Evolutionary conservation across 2,797 vertebrate genomes (phyloP).

Genomic region (Cirrhinus molitorella): DNA sequence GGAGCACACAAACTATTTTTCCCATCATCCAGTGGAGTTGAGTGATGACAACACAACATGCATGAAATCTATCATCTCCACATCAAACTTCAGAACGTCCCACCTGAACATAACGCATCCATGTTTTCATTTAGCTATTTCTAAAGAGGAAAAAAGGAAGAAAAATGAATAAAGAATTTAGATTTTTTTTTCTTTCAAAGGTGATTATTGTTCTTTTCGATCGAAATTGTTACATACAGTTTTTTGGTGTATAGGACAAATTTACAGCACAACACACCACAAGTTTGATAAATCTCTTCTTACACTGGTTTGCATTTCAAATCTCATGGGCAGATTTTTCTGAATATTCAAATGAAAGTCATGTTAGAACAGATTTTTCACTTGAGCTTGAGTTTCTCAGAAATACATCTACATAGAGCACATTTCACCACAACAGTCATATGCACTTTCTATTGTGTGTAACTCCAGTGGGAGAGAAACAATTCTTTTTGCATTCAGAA

Average conservation of each 20-base stretch:
- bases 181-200: slow-evolving; percentile 52
- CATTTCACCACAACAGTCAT: not conserved
- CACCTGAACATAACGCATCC: slow-evolving; percentile 73
- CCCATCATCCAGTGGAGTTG: slow-evolving; percentile 48
- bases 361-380: not conserved
- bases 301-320: slow-evolving; percentile 19
- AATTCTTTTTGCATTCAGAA: slow-evolving; percentile 56
- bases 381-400: not conserved
- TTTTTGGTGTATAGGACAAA: not conserved
- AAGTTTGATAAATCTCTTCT: not conserved
- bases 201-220: slow-evolving; percentile 27
- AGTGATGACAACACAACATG: slow-evolving; percentile 72
- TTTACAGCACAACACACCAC: not conserved
- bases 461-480: slow-evolving; percentile 40
- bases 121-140: slow-evolving; percentile 54
- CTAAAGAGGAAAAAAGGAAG: slow-evolving; percentile 45
- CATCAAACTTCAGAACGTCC: slow-evolving; percentile 73
- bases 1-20: slow-evolving; percentile 25
- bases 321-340: not conserved
- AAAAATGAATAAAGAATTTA: not conserved
- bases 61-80: slow-evolving; percentile 65
- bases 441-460: slow-evolving; percentile 34
- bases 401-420: not conserved
- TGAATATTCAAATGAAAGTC: not conserved
- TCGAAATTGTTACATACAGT: no score